Evolutionary conservation across 1,140 invertebrate genomes (phyloP), one percentile per base, ranked within the genome.

Genomic region (Mizuhopecten yessoensis): DNA sequence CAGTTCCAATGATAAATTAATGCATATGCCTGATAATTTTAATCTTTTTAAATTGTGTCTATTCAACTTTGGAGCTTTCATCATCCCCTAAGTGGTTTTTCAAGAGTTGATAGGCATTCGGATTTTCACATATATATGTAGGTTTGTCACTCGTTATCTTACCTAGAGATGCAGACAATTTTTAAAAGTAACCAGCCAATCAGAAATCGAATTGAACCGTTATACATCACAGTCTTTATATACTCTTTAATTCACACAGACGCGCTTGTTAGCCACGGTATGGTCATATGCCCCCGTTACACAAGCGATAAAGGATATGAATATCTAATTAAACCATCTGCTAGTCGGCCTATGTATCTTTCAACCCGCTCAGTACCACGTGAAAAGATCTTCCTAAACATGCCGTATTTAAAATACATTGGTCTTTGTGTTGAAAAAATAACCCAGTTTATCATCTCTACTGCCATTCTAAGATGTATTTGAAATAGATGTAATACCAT

Each of bases 121-220:
- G 57, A 75, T 75, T 75, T 75, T n/a, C 23, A n/a, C n/a, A 17
- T 75, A 29, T 75, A 29, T 75, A 29, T 75, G 57, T 75, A 75
- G 57, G 23, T n/a, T 75, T 75, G 57, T 75, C 57, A 75, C n/a
- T 75, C 29, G 23, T 75, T 75, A 75, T 45, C 42, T 45, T 45
- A 13, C 5, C n/a, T 29, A 11, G 57, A 75, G 57, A 75, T 75
- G 23, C 57, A 75, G 57, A 75, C 57, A 75, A 75, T n/a, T 75
- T 75, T 75, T 75, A 75, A 75, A 75, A 29, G 57, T 75, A 75
- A 75, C 0, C 57, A 75, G 15, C 57, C 57, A 75, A 75, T 75
- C 57, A 75, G 57, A 75, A 75, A 75, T 75, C n/a, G 57, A 75
- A 75, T 75, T 75, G 23, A 75, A n/a, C 57, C 57, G 57, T 75